A percentile compares a stretch with the other conserved stretches of the same genome.
These are phyloP conservation scores for Tenthredo distinguenda DNA, from an alignment of 2,888 invertebrate genomes.

Conservation along the genomic window DNA sequence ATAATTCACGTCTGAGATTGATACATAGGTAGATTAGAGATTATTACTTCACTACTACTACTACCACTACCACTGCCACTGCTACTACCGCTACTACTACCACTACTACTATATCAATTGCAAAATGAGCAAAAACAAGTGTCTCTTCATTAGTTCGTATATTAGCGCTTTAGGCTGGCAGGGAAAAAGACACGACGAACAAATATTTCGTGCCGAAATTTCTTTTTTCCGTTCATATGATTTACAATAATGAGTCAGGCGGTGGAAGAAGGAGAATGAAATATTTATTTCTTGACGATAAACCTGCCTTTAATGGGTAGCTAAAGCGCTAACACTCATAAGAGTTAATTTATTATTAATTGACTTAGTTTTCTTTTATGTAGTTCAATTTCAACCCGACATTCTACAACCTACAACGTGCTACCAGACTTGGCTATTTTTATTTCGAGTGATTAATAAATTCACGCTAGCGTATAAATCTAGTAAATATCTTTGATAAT, in stretches of 20 bases:
- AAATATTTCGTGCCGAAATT: neutral
- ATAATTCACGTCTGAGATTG: slow-evolving; percentile 33
- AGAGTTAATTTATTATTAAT: slow-evolving; percentile 44
- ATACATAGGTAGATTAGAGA: slow-evolving; percentile 33
- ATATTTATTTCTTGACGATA: neutral
- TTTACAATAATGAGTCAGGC: neutral
- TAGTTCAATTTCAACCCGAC: slow-evolving; percentile 23
- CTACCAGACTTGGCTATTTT: slow-evolving; percentile 33
- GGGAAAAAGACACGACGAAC: neutral
- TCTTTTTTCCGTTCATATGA: neutral
- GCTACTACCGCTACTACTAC: neutral
- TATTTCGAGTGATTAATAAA: slow-evolving; percentile 23
- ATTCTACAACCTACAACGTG: slow-evolving; percentile 31
- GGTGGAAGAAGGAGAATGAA: neutral
- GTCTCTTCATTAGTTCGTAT: neutral
- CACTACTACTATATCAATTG: neutral
- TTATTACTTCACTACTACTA: neutral
- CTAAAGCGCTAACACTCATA: slow-evolving; percentile 30
- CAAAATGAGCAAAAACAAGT: slow-evolving; percentile 20
- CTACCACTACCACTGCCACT: neutral
- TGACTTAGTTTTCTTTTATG: slow-evolving; percentile 47
- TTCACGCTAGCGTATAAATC: slow-evolving; percentile 41
- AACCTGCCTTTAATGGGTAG: neutral
- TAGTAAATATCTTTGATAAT: slow-evolving; percentile 31
- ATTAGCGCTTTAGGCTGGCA: slow-evolving; percentile 3